Percentiles rank a stretch among this genome's conserved stretches.
These are phyloP conservation scores for Latheticus oryzae DNA, from an alignment of 2,888 invertebrate genomes.

Conservation along the genomic window DNA sequence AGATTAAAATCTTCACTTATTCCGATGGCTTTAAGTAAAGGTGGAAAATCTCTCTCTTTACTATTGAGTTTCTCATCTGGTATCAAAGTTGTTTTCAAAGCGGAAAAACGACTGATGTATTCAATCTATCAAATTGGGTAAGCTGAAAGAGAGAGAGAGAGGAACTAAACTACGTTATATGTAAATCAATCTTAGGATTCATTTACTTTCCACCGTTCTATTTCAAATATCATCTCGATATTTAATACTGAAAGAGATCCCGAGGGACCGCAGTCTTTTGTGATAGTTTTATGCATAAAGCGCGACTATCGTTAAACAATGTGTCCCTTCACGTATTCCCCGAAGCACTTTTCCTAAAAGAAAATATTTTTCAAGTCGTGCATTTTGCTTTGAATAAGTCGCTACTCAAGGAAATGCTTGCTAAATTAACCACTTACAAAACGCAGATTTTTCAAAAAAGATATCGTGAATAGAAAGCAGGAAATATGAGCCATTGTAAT, in stretches of 20 bases:
- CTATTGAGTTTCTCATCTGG: conserved; percentile 6
- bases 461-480: no score
- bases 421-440: no score
- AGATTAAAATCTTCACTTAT: conserved; percentile 14
- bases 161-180: conserved; percentile 47
- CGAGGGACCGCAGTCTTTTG: conserved; percentile 36
- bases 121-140: conserved; percentile 38
- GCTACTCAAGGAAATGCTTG: no score
- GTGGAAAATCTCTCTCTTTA: conserved; percentile 15
- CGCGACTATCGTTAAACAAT: conserved; percentile 21
- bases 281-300: conserved; percentile 16
- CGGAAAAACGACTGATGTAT: conserved; percentile 37
- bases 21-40: conserved; percentile 22
- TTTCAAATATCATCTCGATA: conserved; percentile 46
- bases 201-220: conserved; percentile 45
- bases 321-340: conserved; percentile 10
- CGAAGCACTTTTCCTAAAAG: no score
- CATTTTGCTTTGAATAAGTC: no score
- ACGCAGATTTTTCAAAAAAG: no score
- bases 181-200: conserved; percentile 49
- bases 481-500: no score
- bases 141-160: conserved; percentile 36
- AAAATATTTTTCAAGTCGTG: no score
- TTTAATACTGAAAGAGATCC: conserved; percentile 47
- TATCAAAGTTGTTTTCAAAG: conserved; percentile 28